Percentiles rank a stretch among this genome's conserved stretches.
These are phyloP conservation scores for Jaculus jaculus DNA, from an alignment of 2,113 vertebrate species.

Conservation along the genomic window DNA sequence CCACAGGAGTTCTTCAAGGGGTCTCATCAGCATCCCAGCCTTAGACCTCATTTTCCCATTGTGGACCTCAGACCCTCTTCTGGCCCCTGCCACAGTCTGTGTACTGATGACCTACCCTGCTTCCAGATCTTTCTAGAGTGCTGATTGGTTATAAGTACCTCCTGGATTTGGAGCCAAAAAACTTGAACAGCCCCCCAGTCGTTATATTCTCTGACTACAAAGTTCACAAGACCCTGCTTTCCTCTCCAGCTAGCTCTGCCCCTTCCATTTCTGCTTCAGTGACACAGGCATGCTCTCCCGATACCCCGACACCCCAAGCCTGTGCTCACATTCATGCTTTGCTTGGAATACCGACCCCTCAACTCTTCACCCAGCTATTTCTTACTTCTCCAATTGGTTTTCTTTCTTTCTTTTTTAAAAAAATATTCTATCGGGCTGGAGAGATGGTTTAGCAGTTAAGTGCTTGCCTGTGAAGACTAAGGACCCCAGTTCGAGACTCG, in stretches of 20 bases:
- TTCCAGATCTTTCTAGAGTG: constrained; percentile 9
- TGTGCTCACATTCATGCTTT: neutral
- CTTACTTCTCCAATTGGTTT: neutral
- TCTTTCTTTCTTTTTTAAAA: no score
- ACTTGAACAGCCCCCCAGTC: neutral
- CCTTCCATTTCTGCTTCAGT: neutral
- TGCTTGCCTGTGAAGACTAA: no score
- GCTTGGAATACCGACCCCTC: neutral
- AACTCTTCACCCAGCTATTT: neutral
- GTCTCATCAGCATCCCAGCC: neutral
- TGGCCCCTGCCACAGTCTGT: neutral
- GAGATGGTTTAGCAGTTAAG: no score
- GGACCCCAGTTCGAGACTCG: no score
- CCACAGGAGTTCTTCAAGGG: neutral
- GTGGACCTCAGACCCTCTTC: neutral
- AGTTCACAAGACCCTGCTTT: neutral
- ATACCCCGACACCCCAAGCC: neutral
- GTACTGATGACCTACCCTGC: neutral
- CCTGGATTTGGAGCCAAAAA: neutral
- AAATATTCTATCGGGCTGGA: no score
- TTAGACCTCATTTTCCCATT: neutral
- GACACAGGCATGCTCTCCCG: neutral
- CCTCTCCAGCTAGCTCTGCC: neutral
- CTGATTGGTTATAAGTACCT: neutral
- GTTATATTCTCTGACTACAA: neutral